Evolutionary conservation across 2,797 vertebrate genomes (phyloP).

Genomic region (Rhinichthys osculus): DNA sequence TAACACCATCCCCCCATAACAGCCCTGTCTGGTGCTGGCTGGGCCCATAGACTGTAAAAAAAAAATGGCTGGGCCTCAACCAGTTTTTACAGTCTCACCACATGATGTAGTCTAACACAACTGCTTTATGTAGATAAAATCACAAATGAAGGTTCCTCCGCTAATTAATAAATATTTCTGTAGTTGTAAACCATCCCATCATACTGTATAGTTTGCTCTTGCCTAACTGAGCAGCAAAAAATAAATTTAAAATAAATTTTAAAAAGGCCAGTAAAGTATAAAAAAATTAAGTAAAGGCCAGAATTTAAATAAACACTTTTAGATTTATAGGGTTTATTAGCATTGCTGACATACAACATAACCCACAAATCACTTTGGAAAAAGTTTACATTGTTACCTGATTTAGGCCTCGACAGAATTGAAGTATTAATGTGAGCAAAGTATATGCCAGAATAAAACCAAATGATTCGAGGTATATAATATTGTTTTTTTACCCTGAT

Average conservation of each 20-base stretch:
- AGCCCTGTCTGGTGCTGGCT: slow-evolving; percentile 27
- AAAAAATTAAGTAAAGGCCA: background rate
- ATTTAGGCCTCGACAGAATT: background rate
- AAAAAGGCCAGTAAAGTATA: too few species aligned
- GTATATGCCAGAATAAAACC: background rate
- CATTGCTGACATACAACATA: background rate
- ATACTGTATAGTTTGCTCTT: background rate
- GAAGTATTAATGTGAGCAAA: background rate
- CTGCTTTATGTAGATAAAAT: background rate
- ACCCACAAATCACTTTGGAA: background rate
- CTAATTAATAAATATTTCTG: background rate
- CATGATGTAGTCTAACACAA: background rate
- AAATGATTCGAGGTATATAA: background rate
- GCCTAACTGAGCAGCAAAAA: too few species aligned
- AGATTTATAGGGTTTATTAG: background rate
- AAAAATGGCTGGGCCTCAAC: too few species aligned
- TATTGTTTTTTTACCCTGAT: background rate
- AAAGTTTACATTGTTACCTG: too few species aligned
- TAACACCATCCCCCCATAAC: slow-evolving; percentile 49
- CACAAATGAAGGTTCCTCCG: background rate
- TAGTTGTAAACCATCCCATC: background rate
- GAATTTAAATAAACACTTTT: background rate
- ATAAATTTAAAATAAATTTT: too few species aligned
- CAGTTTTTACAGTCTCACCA: slow-evolving; percentile 24
- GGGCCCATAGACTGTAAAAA: background rate